Evolutionary conservation across 2,888 invertebrate genomes (phyloP).

Genomic region (Sesamia inferens): DNA sequence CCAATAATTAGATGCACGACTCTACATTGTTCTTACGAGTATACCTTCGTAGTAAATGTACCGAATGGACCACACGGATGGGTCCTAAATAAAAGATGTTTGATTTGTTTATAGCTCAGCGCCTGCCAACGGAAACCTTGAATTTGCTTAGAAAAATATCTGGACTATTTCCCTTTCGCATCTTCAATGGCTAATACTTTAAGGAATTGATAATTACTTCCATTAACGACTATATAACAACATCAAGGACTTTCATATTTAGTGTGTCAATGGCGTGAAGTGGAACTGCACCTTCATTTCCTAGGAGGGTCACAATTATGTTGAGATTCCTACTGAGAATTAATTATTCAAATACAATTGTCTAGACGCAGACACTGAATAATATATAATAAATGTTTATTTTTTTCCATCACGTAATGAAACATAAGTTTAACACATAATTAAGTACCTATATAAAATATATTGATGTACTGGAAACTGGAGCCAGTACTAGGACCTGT

Average conservation of each 20-base stretch:
- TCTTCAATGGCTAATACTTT: slow-evolving; percentile 6
- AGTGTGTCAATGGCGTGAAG: slow-evolving; percentile 33
- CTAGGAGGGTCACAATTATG: neutral
- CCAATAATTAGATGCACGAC: neutral
- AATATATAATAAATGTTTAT: too few relatives aligned
- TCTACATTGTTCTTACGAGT: neutral
- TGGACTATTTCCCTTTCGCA: slow-evolving; percentile 11
- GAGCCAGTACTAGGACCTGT: too few relatives aligned
- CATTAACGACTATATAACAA: slow-evolving; percentile 31
- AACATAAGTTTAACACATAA: too few relatives aligned
- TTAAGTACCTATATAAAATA: too few relatives aligned
- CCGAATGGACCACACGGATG: too few relatives aligned
- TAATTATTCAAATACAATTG: slow-evolving; percentile 1
- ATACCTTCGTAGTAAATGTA: neutral
- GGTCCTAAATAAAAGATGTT: too few relatives aligned
- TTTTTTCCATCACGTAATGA: too few relatives aligned
- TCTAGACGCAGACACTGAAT: neutral
- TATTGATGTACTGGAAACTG: too few relatives aligned
- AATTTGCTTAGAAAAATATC: slow-evolving; percentile 6
- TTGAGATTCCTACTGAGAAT: neutral
- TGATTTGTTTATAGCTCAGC: neutral
- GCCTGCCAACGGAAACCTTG: neutral
- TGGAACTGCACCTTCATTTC: slow-evolving; percentile 25
- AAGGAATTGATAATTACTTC: slow-evolving; percentile 32
- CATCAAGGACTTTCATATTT: slow-evolving; percentile 32